These are phyloP conservation scores for Hydrozoanthus tunicans DNA, from an alignment of 64 coral and sea anemone genomes.

Conservation along the genomic window DNA sequence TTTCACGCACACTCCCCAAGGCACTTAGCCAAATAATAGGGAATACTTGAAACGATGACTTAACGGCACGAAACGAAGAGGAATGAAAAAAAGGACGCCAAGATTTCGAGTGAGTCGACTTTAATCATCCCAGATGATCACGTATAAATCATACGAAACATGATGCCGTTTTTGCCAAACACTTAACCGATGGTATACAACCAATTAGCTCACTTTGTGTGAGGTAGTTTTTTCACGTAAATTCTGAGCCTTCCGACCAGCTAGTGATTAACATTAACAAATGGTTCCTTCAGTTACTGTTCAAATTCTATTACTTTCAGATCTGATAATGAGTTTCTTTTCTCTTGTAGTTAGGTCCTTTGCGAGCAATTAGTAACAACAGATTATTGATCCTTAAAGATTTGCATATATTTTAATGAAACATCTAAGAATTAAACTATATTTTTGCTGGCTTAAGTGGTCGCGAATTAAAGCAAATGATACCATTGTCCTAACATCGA, in stretches of 20 bases:
- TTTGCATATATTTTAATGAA: conserved; percentile 54
- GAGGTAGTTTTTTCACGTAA: neutral
- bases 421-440: neutral
- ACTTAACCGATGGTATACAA: too few relatives aligned
- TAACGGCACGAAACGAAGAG: too few relatives aligned
- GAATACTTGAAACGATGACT: too few relatives aligned
- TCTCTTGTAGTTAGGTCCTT: conserved; percentile 10
- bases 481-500: neutral
- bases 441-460: neutral
- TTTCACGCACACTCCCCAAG: too few relatives aligned
- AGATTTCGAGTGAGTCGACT: too few relatives aligned
- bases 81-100: too few relatives aligned
- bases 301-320: conserved; percentile 36
- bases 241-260: conserved; percentile 1
- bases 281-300: neutral
- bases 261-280: neutral
- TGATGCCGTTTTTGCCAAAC: too few relatives aligned
- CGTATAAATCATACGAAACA: too few relatives aligned
- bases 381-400: conserved; percentile 23
- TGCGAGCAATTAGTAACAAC: conserved; percentile 14
- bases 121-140: too few relatives aligned
- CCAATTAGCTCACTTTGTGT: conserved; percentile 21
- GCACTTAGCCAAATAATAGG: too few relatives aligned
- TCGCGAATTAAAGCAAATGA: neutral
- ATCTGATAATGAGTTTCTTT: conserved; percentile 32